Evolutionary conservation across 1,140 invertebrate genomes (phyloP).

Genomic region (Drosophila parvula): DNA sequence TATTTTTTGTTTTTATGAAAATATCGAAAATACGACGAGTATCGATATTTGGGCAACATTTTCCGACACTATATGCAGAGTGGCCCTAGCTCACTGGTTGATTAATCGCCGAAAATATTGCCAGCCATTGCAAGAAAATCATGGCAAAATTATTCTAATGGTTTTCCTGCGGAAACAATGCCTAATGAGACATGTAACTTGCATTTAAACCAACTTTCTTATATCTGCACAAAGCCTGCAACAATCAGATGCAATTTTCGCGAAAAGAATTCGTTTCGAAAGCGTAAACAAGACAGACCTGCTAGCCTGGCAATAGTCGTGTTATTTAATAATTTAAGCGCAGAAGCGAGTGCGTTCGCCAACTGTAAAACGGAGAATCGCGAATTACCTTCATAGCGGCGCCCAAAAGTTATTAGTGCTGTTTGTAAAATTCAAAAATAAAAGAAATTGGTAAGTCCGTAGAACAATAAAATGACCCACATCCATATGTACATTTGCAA

Average conservation of each 20-base stretch:
- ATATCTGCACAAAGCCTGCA: conserved; percentile 12
- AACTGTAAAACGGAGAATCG: background rate
- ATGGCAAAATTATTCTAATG: conserved; percentile 47
- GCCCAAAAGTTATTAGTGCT: conserved; percentile 1
- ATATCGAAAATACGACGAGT: background rate
- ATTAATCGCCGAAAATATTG: conserved; percentile 47
- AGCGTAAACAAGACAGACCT: conserved; percentile 30
- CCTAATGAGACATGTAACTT: conserved; percentile 51
- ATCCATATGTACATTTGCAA: conserved; percentile 34
- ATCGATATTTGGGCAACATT: conserved; percentile 1
- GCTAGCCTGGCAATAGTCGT: conserved; percentile 38
- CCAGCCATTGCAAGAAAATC: conserved; percentile 44
- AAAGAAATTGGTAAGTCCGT: conserved; percentile 38
- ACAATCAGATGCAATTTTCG: conserved; percentile 18
- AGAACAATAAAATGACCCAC: conserved; percentile 60
- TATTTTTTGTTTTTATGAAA: background rate
- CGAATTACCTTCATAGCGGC: background rate
- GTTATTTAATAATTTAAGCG: conserved; percentile 70
- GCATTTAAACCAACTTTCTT: conserved; percentile 31
- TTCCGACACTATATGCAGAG: conserved; percentile 5
- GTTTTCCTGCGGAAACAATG: conserved; percentile 31
- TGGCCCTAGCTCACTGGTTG: conserved; percentile 18
- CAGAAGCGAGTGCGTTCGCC: conserved; percentile 48
- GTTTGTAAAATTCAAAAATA: conserved; percentile 39
- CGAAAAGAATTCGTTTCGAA: conserved; percentile 27